Evolutionary conservation across 2,113 vertebrate species (phyloP).

Genomic region (Cichladusa arquata): DNA sequence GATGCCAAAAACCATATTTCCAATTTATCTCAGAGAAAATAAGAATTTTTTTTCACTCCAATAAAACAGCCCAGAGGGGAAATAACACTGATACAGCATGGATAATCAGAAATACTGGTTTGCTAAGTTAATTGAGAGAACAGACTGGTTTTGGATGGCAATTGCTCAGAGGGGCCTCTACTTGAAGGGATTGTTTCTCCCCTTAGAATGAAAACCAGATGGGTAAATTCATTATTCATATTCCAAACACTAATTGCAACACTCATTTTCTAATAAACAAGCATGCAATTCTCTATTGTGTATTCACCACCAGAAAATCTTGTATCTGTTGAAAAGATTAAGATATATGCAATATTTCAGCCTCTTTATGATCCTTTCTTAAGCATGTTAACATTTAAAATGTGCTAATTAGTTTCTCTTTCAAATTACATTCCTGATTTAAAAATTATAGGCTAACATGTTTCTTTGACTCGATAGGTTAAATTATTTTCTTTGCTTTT

Average conservation of each 20-base stretch:
- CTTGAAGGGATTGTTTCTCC: neutral
- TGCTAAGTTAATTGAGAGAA: neutral
- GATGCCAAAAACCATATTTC: neutral
- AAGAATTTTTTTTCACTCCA: neutral
- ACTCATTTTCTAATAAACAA: neutral
- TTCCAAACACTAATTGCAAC: neutral
- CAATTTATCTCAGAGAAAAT: neutral
- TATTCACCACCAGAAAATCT: neutral
- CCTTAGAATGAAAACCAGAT: neutral
- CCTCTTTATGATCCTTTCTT: neutral
- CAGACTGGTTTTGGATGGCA: neutral
- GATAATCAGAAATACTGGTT: neutral
- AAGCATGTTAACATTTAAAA: neutral
- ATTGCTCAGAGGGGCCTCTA: neutral
- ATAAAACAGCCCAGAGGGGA: neutral
- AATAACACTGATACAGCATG: neutral
- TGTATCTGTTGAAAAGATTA: neutral
- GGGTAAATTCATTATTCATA: neutral
- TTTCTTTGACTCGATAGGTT: neutral
- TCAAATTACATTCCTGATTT: neutral
- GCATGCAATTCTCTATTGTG: neutral
- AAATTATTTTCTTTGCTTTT: neutral
- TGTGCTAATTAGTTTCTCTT: neutral
- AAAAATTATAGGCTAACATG: neutral
- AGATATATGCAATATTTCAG: neutral